Conservation (phyloP, 1,140 invertebrate genomes). For the Panagrolaimus sp. region DNA sequence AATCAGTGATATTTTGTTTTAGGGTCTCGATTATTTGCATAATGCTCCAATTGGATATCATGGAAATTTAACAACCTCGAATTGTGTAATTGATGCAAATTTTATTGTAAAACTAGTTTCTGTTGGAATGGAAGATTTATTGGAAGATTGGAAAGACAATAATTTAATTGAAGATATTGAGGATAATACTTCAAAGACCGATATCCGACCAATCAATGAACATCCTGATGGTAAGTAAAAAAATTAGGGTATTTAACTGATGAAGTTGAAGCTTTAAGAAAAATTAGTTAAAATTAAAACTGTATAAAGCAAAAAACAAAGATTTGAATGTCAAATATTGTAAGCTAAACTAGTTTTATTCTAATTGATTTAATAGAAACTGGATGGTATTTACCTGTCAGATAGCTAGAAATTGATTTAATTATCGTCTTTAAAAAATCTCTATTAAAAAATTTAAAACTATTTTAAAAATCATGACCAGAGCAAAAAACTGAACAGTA, state of each 20-base stretch:
- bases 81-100: slow-evolving; percentile 29
- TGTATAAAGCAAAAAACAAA: too few species aligned
- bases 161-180: slow-evolving; percentile 16
- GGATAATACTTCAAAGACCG: neutral
- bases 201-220: neutral
- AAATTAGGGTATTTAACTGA: neutral
- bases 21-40: neutral
- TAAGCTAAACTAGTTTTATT: too few species aligned
- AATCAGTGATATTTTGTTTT: neutral
- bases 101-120: slow-evolving; percentile 28
- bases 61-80: slow-evolving; percentile 22
- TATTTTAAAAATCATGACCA: too few species aligned
- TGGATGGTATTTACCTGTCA: too few species aligned
- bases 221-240: neutral
- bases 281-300: neutral
- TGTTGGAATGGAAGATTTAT: slow-evolving; percentile 23
- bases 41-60: slow-evolving; percentile 23
- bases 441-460: too few species aligned
- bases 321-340: too few species aligned
- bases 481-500: too few species aligned
- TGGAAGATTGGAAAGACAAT: slow-evolving; percentile 22
- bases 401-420: too few species aligned
- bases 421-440: too few species aligned
- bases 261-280: too few species aligned
- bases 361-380: too few species aligned